phyloP scores from a whole-genome alignment of 2,797 vertebrate species.

The Eulemur coronatus region DNA sequence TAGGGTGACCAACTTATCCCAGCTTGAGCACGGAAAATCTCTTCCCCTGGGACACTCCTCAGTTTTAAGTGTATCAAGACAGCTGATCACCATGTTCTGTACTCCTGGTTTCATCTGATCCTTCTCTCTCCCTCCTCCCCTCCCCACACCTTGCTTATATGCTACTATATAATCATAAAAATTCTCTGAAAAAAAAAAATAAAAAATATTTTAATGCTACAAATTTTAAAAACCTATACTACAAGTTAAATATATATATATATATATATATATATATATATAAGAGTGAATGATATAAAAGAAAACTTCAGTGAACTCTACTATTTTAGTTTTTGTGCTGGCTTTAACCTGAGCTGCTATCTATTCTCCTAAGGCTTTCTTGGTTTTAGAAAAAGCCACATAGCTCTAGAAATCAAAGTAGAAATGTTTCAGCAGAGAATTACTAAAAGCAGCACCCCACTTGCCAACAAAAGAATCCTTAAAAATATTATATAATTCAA shows the following conservation, averaged over 20 bases:
- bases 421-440: constrained; percentile 41
- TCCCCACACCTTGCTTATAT: background rate
- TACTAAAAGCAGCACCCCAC: constrained; percentile 10
- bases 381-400: background rate
- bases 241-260: background rate
- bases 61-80: background rate
- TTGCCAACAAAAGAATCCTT: constrained; percentile 36
- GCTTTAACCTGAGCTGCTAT: background rate
- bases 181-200: background rate
- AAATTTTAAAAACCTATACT: background rate
- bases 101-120: background rate
- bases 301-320: background rate
- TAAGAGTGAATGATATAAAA: background rate
- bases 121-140: background rate
- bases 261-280: background rate
- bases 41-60: background rate
- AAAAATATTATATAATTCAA: constrained; percentile 36
- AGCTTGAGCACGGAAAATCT: background rate
- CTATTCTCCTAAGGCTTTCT: constrained; percentile 1
- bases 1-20: background rate
- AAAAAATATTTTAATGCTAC: background rate
- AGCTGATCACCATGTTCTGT: background rate
- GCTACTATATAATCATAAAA: background rate
- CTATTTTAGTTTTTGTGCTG: background rate
- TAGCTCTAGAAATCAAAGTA: constrained; percentile 40